Evolutionary conservation across 2,797 vertebrate genomes (phyloP).

Genomic region (Cryptoblepharus egeriae): DNA sequence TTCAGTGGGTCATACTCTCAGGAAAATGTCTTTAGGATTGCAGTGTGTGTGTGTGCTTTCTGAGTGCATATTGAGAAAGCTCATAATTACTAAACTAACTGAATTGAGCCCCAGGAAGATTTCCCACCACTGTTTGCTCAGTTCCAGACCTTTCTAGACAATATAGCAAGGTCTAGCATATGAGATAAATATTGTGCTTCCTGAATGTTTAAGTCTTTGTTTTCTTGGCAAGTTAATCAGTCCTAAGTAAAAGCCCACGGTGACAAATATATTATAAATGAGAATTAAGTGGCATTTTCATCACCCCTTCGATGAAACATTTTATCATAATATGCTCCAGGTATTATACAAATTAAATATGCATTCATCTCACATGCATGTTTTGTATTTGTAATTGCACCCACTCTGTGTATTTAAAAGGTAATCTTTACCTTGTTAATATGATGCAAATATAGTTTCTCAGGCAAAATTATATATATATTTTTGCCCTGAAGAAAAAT

Average conservation of each 20-base stretch:
- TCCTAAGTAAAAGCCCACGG: slow-evolving; percentile 42
- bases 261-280: slow-evolving; percentile 59
- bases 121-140: background rate
- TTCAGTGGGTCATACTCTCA: too few relatives aligned
- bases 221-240: slow-evolving; percentile 49
- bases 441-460: slow-evolving; percentile 31
- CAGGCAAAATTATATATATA: background rate
- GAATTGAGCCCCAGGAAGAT: background rate
- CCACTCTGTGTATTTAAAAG: slow-evolving; percentile 44
- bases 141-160: slow-evolving; percentile 24
- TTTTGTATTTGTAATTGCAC: slow-evolving; percentile 38
- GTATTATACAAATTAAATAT: slow-evolving; percentile 48
- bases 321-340: slow-evolving; percentile 45
- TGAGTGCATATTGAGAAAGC: background rate
- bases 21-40: too few relatives aligned
- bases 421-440: slow-evolving; percentile 33
- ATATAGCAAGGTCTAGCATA: slow-evolving; percentile 24
- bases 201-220: slow-evolving; percentile 39
- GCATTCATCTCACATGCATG: slow-evolving; percentile 32
- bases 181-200: background rate
- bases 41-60: background rate
- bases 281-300: slow-evolving; percentile 57
- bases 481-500: slow-evolving; percentile 27
- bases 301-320: slow-evolving; percentile 32
- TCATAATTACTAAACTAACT: background rate